phyloP scores from a whole-genome alignment of 2,888 invertebrate species.

The Diarsia mendica region DNA sequence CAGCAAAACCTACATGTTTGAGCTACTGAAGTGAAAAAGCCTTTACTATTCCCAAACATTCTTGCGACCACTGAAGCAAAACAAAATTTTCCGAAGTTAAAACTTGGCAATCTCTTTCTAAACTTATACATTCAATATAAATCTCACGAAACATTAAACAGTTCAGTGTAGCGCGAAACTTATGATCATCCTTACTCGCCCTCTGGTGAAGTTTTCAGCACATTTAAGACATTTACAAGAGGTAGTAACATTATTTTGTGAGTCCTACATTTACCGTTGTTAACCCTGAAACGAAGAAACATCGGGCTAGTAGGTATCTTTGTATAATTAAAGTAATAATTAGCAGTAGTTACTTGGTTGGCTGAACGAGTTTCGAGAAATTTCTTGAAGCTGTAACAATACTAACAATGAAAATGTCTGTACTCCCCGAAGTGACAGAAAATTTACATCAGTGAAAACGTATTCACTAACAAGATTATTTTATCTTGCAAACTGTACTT shows the following conservation, averaged over 20 bases:
- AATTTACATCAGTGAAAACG: background rate
- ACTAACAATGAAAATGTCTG: background rate
- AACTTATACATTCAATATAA: constrained; percentile 30
- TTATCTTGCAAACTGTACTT: background rate
- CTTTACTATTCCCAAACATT: background rate
- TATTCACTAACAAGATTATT: constrained; percentile 8
- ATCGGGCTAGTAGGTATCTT: background rate
- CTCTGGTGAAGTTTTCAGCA: constrained; percentile 32
- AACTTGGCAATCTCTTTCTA: background rate
- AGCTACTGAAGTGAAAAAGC: too few relatives aligned
- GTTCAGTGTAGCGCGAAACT: constrained; percentile 39
- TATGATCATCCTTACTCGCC: constrained; percentile 29
- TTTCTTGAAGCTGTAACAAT: background rate
- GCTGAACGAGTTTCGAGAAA: background rate
- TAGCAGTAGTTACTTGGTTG: background rate
- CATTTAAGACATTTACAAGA: constrained; percentile 39
- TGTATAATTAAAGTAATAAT: constrained; percentile 22
- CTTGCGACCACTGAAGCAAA: background rate
- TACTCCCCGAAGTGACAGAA: background rate
- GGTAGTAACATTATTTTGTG: constrained; percentile 28
- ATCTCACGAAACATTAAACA: constrained; percentile 41
- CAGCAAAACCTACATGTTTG: too few relatives aligned
- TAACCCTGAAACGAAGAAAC: background rate
- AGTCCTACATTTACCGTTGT: constrained; percentile 1
- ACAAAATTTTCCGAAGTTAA: background rate